Base-by-base conservation (phyloP, 2,113 vertebrate species). In the Mesoclemmys tuberculata region DNA sequence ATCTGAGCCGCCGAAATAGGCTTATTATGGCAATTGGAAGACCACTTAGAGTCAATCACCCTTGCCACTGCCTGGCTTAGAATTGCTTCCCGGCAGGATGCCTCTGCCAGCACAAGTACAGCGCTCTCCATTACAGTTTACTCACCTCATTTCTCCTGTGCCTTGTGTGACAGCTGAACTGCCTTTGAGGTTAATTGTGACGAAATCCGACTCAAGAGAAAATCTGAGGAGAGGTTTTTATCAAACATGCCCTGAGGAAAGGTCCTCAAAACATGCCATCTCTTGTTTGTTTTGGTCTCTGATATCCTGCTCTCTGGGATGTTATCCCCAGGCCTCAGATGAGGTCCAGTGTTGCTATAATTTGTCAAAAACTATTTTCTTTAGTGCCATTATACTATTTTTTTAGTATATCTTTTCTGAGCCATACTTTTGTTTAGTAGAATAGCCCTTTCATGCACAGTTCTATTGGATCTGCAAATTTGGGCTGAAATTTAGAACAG, bases 31-130 rank as follows among this genome's bases (percentile, higher is more conserved):
- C 93, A 89, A 6, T 87, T 26, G 5, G 83, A 68, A 85, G 79
- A 83, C 38, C 5, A 31, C 82, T 49, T 2, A 22, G 68, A 85
- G 77, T 84, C 85, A 81, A 83, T 87, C 88, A 84, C 82, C 77
- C 11, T 89, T 8, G 58, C 78, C 86, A 61, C 88, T 77, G 83
- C 89, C 90, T 82, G 80, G 81, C 48, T 93, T 52, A 58, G 90
- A 92, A 94, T 83, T 91, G 83, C 4, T 41, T 95, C 95, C 77
- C 91, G 87, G 93, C 90, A 91, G 94, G 96, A 89, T 68, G 35
- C 13, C 81, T 61, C 79, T 87, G 41, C 86, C 27, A 1, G 18
- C 10, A 14, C 31, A 83, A 52, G 61, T 26, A 3, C 5, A 44
- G 80, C 49, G 46, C 31, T 89, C 61, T 88, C 84, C 92, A 52